Percentiles rank a stretch among this genome's conserved stretches.
phyloP scores from a whole-genome alignment of 2,888 invertebrate species.

The Melieria crassipennis region DNA sequence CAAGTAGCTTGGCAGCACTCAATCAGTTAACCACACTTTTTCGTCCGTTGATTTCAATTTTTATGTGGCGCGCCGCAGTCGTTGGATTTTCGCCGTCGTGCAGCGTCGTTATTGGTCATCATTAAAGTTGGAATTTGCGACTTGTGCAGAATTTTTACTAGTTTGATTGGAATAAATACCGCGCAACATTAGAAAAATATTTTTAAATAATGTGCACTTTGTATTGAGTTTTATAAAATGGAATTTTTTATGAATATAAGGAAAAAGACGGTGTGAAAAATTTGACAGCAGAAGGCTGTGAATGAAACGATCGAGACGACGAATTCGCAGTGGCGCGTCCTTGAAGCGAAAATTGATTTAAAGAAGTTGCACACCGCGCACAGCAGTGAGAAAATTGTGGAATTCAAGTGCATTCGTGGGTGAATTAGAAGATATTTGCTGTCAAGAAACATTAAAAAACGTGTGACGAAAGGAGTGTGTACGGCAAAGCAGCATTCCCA shows the following conservation, averaged over 20 bases:
- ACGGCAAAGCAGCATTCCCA: too few species aligned
- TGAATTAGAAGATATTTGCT: too few species aligned
- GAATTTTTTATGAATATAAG: neutral
- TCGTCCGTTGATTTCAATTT: constrained; percentile 45
- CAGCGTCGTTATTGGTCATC: constrained; percentile 30
- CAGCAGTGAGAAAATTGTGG: neutral
- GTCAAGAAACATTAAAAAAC: constrained; percentile 4
- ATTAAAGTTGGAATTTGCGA: constrained; percentile 11
- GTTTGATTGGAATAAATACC: neutral
- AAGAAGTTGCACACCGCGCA: neutral
- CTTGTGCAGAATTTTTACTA: neutral
- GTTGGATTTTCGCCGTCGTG: constrained; percentile 39
- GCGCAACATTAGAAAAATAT: neutral
- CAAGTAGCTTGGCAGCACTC: too few species aligned
- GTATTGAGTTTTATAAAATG: too few species aligned
- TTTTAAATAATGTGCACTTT: too few species aligned
- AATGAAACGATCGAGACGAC: neutral
- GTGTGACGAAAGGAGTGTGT: neutral
- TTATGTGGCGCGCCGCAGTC: constrained; percentile 35
- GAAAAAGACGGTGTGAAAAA: neutral
- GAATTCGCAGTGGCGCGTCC: constrained; percentile 6
- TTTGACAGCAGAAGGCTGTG: neutral
- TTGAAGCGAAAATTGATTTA: neutral
- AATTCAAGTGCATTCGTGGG: too few species aligned
- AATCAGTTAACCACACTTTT: neutral